These are phyloP conservation scores for Meloidogyne floridensis DNA, from an alignment of 1,140 invertebrate genomes.

Conservation along the genomic window DNA sequence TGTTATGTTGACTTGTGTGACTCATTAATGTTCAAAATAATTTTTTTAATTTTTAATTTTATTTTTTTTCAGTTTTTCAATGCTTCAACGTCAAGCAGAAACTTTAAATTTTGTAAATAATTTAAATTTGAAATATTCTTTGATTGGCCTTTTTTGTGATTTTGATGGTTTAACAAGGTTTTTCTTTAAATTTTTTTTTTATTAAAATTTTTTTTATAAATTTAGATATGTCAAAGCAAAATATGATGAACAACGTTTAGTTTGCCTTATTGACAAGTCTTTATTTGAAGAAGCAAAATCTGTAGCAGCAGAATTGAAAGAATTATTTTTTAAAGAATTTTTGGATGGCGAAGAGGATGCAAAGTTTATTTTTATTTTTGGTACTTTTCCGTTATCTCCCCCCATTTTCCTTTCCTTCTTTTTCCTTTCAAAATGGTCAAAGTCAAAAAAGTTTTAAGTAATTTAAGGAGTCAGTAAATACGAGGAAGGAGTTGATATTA, in stretches of 20 bases:
- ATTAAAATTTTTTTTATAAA: neutral
- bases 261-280: conserved; percentile 22
- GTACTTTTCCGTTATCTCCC: too few species aligned
- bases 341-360: neutral
- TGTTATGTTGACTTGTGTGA: conserved; percentile 12
- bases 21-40: conserved; percentile 33
- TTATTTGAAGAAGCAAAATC: conserved; percentile 17
- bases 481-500: too few species aligned
- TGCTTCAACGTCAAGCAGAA: conserved; percentile 16
- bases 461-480: too few species aligned
- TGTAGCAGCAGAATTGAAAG: neutral
- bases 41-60: conserved; percentile 12
- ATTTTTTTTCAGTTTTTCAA: conserved; percentile 29
- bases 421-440: too few species aligned
- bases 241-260: conserved; percentile 20
- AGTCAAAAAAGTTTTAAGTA: too few species aligned
- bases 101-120: conserved; percentile 12
- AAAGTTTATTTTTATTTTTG: neutral
- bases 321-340: conserved; percentile 13
- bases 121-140: neutral
- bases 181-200: neutral
- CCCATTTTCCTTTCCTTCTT: too few species aligned
- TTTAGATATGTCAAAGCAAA: conserved; percentile 39
- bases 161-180: conserved; percentile 17
- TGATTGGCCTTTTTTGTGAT: conserved; percentile 10